Base-by-base conservation (phyloP, 2,113 vertebrate species). In the Atherinomorus stipes region DNA sequence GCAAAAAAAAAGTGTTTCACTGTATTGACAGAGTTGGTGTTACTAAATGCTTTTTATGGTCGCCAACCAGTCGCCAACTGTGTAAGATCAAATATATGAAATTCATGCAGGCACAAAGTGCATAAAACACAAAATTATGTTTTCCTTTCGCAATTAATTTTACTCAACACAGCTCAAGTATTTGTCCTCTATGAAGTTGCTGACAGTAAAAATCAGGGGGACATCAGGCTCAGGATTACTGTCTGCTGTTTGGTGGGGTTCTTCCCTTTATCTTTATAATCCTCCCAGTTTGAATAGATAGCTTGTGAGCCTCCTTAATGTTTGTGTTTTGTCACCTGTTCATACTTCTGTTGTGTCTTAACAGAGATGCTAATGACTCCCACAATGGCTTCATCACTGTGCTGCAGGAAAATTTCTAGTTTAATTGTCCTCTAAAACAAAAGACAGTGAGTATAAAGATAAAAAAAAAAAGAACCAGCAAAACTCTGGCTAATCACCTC, bases 251-350 rank as follows among this genome's bases (percentile, higher is more conserved):
- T 57, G 70, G 34, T 69, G 53, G 63, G 71, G 62, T 76, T 76
- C 63, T 28, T 80, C 62, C 31, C 28, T 6, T 77, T 42, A 61
- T 77, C 80, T 49, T 57, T 47, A n/a, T 84, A 81, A 85, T 83
- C 87, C 80, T 83, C 68, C 10, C 85, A 75, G 65, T 67, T 70
- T 81, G 62, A 78, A 59, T 66, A 58, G 68, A 65, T 44, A 64
- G 59, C 64, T 64, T 64, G 19, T 83, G 74, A 85, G 85, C 71
- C 81, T 59, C 64, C 64, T 62, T 71, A 62, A 74, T 80, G 67
- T 80, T 70, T 75, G 50, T 73, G 66, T 70, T 38, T 70, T 69
- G 56, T 87, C 86, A 83, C 79, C 88, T 86, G 84, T 80, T 88
- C 64, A 11, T 69, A 16, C 67, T 44, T 81, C 79, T 85, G 79